Conservation (phyloP, 2,888 invertebrate species). For the Rhogogaster chlorosoma region DNA sequence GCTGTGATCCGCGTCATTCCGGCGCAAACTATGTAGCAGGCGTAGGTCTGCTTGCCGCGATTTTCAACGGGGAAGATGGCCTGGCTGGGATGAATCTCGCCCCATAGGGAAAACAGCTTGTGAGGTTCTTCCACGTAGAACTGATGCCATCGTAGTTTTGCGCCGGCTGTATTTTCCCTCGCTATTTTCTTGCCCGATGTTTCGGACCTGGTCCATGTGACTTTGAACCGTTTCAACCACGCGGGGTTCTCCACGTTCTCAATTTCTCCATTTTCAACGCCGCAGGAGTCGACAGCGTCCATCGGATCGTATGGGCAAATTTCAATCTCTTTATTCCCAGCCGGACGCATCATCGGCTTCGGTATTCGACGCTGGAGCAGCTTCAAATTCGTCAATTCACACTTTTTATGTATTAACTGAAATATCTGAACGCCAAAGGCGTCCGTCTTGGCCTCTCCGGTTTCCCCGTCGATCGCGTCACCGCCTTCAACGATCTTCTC, state of each 20-base stretch:
- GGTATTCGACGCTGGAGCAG: constrained; percentile 60
- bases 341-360: constrained; percentile 50
- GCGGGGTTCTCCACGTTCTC: constrained; percentile 61
- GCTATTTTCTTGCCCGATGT: constrained; percentile 42
- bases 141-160: constrained; percentile 80
- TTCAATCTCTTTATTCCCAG: constrained; percentile 59
- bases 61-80: constrained; percentile 79
- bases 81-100: constrained; percentile 83
- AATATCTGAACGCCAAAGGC: constrained; percentile 66
- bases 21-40: constrained; percentile 80
- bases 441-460: constrained; percentile 31
- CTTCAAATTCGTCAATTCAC: constrained; percentile 68
- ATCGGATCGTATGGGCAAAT: constrained; percentile 62
- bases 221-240: constrained; percentile 65
- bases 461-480: neutral
- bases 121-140: constrained; percentile 86
- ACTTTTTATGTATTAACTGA: constrained; percentile 66
- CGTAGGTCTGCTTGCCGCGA: constrained; percentile 84
- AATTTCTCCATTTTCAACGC: constrained; percentile 39
- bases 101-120: constrained; percentile 85
- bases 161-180: constrained; percentile 26
- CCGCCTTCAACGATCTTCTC: constrained; percentile 1
- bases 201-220: constrained; percentile 64
- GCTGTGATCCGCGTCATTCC: constrained; percentile 71
- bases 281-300: constrained; percentile 24